Evolutionary conservation across 2,113 vertebrate genomes (phyloP).

Genomic region (Zapornia atra): DNA sequence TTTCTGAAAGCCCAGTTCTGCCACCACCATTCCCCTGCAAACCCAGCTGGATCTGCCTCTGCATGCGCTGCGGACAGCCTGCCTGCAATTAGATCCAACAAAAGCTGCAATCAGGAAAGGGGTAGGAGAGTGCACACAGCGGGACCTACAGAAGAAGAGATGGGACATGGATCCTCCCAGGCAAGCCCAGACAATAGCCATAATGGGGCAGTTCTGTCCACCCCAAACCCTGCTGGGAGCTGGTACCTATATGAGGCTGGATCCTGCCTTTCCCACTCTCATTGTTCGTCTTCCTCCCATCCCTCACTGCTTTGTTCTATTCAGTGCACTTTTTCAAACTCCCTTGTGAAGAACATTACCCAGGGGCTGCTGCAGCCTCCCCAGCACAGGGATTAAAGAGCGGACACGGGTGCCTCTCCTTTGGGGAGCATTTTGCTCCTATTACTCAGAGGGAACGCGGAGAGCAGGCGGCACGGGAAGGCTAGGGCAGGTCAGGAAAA

Average conservation of each 20-base stretch:
- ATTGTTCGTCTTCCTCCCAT: background rate
- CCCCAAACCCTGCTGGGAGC: background rate
- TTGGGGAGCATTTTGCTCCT: background rate
- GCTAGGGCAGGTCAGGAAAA: conserved; percentile 15
- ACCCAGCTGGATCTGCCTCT: background rate
- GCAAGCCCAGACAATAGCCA: background rate
- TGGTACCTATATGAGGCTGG: background rate
- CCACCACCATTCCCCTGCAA: background rate
- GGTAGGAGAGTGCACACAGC: background rate
- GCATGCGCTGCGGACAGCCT: background rate
- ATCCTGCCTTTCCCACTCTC: background rate
- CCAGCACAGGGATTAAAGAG: background rate
- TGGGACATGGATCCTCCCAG: background rate
- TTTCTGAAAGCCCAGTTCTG: background rate
- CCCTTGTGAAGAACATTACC: background rate
- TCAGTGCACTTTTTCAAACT: background rate
- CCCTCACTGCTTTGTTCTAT: background rate
- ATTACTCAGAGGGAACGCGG: background rate
- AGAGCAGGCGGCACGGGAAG: background rate
- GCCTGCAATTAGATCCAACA: background rate
- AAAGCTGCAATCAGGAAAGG: background rate
- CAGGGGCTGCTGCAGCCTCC: background rate
- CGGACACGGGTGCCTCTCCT: background rate
- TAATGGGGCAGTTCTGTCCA: background rate
- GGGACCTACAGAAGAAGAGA: background rate